Evolutionary conservation across 2,888 invertebrate species (phyloP).

Genomic region (Terebella lapidaria): DNA sequence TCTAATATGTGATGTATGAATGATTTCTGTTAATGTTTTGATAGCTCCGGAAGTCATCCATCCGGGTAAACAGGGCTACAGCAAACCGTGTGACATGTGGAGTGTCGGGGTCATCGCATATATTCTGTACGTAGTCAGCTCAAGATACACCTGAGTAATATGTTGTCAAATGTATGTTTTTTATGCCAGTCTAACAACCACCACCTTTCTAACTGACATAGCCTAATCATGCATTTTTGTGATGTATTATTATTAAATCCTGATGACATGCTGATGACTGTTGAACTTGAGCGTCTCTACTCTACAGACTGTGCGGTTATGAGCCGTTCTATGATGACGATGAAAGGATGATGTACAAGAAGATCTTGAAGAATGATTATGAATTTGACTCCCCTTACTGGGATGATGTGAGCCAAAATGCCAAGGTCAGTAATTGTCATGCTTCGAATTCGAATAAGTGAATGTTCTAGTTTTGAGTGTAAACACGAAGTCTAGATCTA

Average conservation of each 20-base stretch:
- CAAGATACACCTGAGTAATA: too few relatives aligned
- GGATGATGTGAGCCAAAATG: constrained; percentile 49
- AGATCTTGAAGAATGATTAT: constrained; percentile 46
- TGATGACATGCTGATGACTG: too few relatives aligned
- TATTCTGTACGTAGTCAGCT: constrained; percentile 45
- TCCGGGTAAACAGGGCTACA: constrained; percentile 24
- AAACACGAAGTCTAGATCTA: too few relatives aligned
- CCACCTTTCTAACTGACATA: too few relatives aligned
- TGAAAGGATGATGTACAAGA: constrained; percentile 44
- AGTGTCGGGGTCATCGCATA: constrained; percentile 51
- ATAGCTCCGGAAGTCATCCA: neutral
- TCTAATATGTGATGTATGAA: neutral
- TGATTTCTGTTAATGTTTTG: neutral
- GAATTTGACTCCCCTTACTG: constrained; percentile 46
- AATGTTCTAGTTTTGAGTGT: too few relatives aligned
- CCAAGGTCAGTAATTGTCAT: constrained; percentile 36
- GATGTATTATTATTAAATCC: neutral
- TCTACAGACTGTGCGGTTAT: constrained; percentile 46
- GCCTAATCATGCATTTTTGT: too few relatives aligned
- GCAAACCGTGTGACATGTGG: constrained; percentile 46
- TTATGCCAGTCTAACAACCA: too few relatives aligned
- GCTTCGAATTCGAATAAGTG: too few relatives aligned
- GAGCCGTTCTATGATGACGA: constrained; percentile 50
- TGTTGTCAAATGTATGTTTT: too few relatives aligned
- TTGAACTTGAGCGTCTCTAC: too few relatives aligned